These are phyloP conservation scores for Calliscelio sp. DNA, from an alignment of 2,888 invertebrate species.

Conservation along the genomic window DNA sequence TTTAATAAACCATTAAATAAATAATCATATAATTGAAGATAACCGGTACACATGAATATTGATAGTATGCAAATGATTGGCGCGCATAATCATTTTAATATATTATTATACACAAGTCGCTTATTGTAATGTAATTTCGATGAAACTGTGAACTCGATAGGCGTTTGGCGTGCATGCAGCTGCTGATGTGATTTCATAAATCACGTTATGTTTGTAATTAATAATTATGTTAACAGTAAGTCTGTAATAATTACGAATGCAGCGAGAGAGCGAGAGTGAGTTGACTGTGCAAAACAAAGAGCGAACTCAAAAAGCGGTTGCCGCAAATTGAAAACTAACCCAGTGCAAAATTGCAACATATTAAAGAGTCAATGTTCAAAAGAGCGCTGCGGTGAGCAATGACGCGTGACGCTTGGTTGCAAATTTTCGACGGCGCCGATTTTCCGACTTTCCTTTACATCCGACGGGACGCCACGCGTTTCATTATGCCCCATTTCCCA, in stretches of 20 bases:
- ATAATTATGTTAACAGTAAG: neutral
- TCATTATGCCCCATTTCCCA: slow-evolving; percentile 6
- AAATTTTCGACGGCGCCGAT: slow-evolving; percentile 7
- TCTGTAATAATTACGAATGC: slow-evolving; percentile 37
- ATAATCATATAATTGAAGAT: slow-evolving; percentile 1
- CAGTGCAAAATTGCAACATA: slow-evolving; percentile 65
- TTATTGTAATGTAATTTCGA: slow-evolving; percentile 42
- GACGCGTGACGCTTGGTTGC: slow-evolving; percentile 44
- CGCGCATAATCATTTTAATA: slow-evolving; percentile 38
- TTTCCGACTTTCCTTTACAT: neutral
- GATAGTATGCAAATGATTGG: slow-evolving; percentile 36
- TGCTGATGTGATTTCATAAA: slow-evolving; percentile 63
- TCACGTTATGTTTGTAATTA: slow-evolving; percentile 60
- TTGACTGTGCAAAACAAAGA: slow-evolving; percentile 58
- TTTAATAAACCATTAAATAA: slow-evolving; percentile 18
- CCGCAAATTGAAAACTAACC: slow-evolving; percentile 65
- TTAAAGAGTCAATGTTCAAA: slow-evolving; percentile 48
- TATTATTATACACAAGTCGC: slow-evolving; percentile 21
- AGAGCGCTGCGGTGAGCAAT: slow-evolving; percentile 52
- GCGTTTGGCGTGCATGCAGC: slow-evolving; percentile 73
- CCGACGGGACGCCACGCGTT: neutral
- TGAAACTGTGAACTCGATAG: slow-evolving; percentile 59
- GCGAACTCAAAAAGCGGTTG: slow-evolving; percentile 60
- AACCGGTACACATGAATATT: slow-evolving; percentile 1
- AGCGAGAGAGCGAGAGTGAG: slow-evolving; percentile 42